phyloP scores from a whole-genome alignment of 2,113 vertebrate species.

The Heteronetta atricapilla region DNA sequence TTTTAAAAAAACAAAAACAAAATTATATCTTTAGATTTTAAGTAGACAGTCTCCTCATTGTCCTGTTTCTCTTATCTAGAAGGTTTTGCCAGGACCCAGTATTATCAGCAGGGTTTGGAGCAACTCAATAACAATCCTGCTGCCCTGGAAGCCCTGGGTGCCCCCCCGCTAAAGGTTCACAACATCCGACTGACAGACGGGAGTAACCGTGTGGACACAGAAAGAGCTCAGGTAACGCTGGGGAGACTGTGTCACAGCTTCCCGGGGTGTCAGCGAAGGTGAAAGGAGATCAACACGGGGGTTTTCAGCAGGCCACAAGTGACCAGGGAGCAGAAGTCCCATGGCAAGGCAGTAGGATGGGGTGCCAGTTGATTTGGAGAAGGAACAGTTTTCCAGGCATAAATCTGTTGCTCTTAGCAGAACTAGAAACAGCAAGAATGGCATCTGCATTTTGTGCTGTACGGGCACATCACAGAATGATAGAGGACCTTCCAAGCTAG shows the following conservation, averaged over 20 bases:
- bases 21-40: neutral
- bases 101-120: conserved; percentile 80
- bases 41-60: neutral
- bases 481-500: neutral
- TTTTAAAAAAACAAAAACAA: neutral
- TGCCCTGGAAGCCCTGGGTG: conserved; percentile 83
- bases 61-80: conserved; percentile 56
- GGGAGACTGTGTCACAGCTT: neutral
- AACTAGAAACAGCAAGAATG: neutral
- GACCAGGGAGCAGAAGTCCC: neutral
- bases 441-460: neutral
- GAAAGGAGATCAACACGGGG: neutral
- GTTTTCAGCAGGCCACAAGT: neutral
- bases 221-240: conserved; percentile 61
- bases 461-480: neutral
- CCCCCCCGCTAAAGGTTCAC: conserved; percentile 80
- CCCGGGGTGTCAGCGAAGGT: neutral
- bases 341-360: neutral
- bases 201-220: conserved; percentile 75
- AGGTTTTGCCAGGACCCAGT: conserved; percentile 76
- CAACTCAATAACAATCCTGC: conserved; percentile 68
- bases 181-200: conserved; percentile 79
- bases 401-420: neutral
- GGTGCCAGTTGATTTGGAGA: neutral
- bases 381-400: neutral